Percentiles rank a stretch among this genome's conserved stretches.
These are phyloP conservation scores for Erynnis tages DNA, from an alignment of 2,888 invertebrate genomes.

Conservation along the genomic window DNA sequence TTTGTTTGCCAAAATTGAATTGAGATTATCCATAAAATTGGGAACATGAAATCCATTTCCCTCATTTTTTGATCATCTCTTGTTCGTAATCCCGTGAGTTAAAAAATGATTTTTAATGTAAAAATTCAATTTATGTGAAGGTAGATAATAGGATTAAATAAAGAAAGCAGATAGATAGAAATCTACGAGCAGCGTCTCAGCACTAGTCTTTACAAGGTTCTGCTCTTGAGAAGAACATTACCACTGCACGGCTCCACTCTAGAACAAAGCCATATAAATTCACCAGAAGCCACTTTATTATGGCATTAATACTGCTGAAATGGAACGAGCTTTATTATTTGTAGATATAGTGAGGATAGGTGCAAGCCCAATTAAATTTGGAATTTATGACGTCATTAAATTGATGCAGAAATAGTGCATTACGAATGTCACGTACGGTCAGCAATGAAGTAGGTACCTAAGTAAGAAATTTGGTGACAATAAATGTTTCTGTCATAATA, in stretches of 20 bases:
- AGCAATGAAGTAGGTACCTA: slow-evolving; percentile 29
- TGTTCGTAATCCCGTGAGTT: too few relatives aligned
- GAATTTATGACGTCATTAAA: slow-evolving; percentile 75
- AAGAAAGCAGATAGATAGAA: too few relatives aligned
- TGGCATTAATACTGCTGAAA: background rate
- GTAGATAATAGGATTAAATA: too few relatives aligned
- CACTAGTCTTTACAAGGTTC: slow-evolving; percentile 11
- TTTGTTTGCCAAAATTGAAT: too few relatives aligned
- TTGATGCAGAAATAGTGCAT: slow-evolving; percentile 74
- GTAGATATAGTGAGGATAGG: background rate
- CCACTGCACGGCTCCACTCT: slow-evolving; percentile 30
- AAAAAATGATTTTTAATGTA: too few relatives aligned
- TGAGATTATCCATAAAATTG: too few relatives aligned
- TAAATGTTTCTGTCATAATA: background rate
- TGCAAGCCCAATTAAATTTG: slow-evolving; percentile 57
- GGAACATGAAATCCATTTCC: too few relatives aligned
- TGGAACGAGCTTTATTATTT: slow-evolving; percentile 3
- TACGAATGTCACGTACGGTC: slow-evolving; percentile 32
- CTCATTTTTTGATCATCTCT: too few relatives aligned
- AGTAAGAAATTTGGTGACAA: background rate
- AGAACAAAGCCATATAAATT: background rate
- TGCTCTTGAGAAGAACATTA: background rate
- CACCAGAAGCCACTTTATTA: background rate
- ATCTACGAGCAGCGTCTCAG: background rate
- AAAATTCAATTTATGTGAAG: too few relatives aligned